Conservation (phyloP, 2,797 vertebrate species). For the Pterois miles region DNA sequence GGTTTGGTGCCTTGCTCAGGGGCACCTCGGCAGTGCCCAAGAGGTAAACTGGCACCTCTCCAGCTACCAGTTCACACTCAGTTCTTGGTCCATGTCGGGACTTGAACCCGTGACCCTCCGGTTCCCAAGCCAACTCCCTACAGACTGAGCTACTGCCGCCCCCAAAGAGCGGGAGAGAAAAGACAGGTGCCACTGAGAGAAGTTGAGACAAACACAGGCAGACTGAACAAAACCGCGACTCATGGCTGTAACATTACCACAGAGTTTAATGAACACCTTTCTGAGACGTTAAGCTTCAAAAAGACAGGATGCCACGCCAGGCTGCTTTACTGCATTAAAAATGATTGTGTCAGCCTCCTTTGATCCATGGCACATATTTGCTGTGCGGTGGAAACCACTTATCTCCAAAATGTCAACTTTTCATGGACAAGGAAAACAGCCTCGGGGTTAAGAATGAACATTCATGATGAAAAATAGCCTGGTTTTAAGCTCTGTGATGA, state of each 20-base stretch:
- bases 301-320: not conserved
- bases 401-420: constrained; percentile 8
- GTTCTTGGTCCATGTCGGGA: too few relatives aligned
- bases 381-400: constrained; percentile 1
- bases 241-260: not conserved
- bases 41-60: too few relatives aligned
- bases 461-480: not conserved
- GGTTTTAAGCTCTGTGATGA: not conserved
- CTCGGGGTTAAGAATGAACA: not conserved
- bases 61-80: too few relatives aligned
- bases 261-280: constrained; percentile 7
- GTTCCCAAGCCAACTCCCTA: too few relatives aligned
- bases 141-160: too few relatives aligned
- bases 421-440: constrained; percentile 9
- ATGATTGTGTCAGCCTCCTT: constrained; percentile 23
- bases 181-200: constrained; percentile 6
- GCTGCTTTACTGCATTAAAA: constrained; percentile 21
- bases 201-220: not conserved
- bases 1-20: too few relatives aligned
- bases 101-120: too few relatives aligned
- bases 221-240: not conserved
- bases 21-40: too few relatives aligned
- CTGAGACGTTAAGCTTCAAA: not conserved
- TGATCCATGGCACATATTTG: constrained; percentile 25
- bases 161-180: too few relatives aligned